Evolutionary conservation across 2,797 vertebrate genomes (phyloP).

Genomic region (Eurystomus glaucurus): DNA sequence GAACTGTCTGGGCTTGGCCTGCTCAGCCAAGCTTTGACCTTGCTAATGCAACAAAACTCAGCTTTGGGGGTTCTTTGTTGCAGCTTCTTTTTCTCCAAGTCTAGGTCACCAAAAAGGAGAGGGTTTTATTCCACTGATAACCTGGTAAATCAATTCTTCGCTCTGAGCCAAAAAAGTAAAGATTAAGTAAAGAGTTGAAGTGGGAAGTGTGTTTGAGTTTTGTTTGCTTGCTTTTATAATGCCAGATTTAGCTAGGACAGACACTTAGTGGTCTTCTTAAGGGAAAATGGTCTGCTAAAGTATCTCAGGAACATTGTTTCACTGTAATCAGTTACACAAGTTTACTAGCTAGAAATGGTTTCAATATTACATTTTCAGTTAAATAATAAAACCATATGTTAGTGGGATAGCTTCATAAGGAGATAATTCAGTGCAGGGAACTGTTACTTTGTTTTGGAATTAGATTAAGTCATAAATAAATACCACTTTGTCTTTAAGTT

Average conservation of each 20-base stretch:
- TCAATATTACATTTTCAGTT: constrained; percentile 58
- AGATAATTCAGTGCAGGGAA: constrained; percentile 51
- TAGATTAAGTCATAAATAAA: constrained; percentile 76
- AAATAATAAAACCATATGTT: constrained; percentile 66
- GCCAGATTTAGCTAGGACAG: constrained; percentile 21
- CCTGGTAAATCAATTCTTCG: constrained; percentile 8
- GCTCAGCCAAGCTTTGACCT: neutral
- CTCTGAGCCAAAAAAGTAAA: neutral
- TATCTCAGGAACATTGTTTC: constrained; percentile 16
- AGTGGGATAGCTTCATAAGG: constrained; percentile 33
- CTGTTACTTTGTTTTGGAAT: constrained; percentile 73
- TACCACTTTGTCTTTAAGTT: constrained; percentile 66
- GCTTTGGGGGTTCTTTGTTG: neutral
- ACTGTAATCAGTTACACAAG: constrained; percentile 30
- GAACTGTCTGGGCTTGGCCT: neutral
- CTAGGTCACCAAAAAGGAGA: neutral
- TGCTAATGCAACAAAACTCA: neutral
- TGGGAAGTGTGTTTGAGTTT: neutral
- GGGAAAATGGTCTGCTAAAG: constrained; percentile 25
- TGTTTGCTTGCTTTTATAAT: constrained; percentile 37
- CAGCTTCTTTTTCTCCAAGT: neutral
- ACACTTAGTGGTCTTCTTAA: neutral
- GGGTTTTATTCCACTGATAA: neutral
- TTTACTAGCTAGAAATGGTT: constrained; percentile 57
- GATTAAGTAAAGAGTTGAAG: neutral